phyloP scores from a whole-genome alignment of 2,888 invertebrate genomes.

The Tetropium fuscum region DNA sequence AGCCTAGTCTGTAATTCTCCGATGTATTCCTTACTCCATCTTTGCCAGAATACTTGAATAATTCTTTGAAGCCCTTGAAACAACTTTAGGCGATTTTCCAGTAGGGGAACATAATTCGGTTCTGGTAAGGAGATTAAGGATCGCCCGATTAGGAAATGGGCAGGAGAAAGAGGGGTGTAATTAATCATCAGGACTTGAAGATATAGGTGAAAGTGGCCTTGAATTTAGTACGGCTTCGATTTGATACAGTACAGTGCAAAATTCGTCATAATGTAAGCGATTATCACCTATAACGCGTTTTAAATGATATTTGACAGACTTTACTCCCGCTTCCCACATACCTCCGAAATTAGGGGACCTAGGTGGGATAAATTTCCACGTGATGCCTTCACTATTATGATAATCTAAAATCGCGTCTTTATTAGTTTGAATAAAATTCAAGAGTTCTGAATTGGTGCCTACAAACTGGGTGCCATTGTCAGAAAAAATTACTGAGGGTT shows the following conservation, averaged over 20 bases:
- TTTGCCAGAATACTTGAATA: background rate
- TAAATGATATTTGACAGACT: slow-evolving; percentile 34
- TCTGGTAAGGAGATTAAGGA: background rate
- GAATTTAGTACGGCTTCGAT: background rate
- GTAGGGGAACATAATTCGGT: background rate
- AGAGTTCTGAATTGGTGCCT: slow-evolving; percentile 45
- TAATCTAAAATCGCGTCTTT: background rate
- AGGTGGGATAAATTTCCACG: slow-evolving; percentile 34
- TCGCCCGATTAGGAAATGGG: slow-evolving; percentile 6
- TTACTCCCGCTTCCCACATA: slow-evolving; percentile 39
- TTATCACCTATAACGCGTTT: slow-evolving; percentile 13
- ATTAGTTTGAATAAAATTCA: slow-evolving; percentile 3
- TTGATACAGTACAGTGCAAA: background rate
- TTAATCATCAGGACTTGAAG: background rate
- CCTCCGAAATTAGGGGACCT: slow-evolving; percentile 36
- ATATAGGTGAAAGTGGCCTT: background rate
- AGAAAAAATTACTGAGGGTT: slow-evolving; percentile 48
- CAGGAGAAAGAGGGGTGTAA: slow-evolving; percentile 6
- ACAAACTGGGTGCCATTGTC: slow-evolving; percentile 58
- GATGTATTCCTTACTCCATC: background rate
- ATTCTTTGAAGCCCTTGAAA: background rate
- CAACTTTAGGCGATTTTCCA: background rate
- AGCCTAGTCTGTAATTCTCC: background rate
- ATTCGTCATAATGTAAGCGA: background rate
- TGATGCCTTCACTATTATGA: slow-evolving; percentile 2